Base-by-base conservation (phyloP, 2,797 vertebrate genomes). In the Tarsius wallacei region DNA sequence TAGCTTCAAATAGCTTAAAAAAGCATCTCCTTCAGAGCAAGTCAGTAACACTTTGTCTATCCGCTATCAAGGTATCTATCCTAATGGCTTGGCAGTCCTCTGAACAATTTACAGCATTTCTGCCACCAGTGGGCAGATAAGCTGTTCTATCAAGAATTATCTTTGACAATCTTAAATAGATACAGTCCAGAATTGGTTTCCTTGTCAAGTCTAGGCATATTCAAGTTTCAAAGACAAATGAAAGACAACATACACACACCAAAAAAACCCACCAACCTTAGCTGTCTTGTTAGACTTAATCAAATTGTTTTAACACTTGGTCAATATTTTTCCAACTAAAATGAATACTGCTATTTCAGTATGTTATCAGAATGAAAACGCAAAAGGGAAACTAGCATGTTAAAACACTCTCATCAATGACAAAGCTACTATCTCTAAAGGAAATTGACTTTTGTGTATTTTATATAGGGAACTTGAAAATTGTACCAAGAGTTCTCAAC, bases 101-200 rank as follows among this genome's bases (percentile, higher is more conserved):
- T 70, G n/a, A 92, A 90, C 77, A 87, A 95, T 76, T 85, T 55
- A 81, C 63, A 31, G 28, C 61, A 47, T 93, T 97, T 95, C 91
- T 87, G 84, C 89, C 95, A 91, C 78, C 64, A 77, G 87, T 36
- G 22, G 19, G 51, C 55, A 97, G 93, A 97, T 90, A 96, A 97
- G 28, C 93, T 74, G 61, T 70, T 87, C 66, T 83, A 73, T 51
- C 93, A 90, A 68, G 81, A 77, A 59, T 90, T 95, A 97, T 96
- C 93, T 96, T 55, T 76, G 31, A 92, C 94, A 64, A 90, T 96
- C 94, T 97, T 92, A 96, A 96, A 85, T 5, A 95, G 91, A 93
- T 85, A 91, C 53, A 93, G 57, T 87, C 78, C 91, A 95, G 90
- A 93, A 88, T 93, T 80, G 89, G 33, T 70, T 80, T 94, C 77